Conservation (phyloP, 2,888 invertebrate species). For the Alentia gelatinosa region DNA sequence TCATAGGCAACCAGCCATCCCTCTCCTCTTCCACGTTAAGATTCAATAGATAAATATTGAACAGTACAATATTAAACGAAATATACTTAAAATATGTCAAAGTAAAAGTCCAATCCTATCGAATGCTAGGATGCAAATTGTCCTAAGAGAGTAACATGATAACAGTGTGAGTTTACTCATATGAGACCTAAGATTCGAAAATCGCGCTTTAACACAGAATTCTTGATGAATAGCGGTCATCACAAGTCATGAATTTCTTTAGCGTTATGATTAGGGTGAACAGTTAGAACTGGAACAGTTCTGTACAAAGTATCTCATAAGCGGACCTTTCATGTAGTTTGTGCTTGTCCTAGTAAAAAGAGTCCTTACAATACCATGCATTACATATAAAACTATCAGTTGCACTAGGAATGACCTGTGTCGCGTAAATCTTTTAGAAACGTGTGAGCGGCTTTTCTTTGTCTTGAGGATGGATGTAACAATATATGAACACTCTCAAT, state of each 20-base stretch:
- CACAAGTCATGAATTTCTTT: not conserved
- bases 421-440: slow-evolving; percentile 36
- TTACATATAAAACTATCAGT: slow-evolving; percentile 51
- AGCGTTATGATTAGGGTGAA: slow-evolving; percentile 52
- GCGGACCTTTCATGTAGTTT: not conserved
- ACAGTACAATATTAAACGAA: slow-evolving; percentile 57
- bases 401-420: slow-evolving; percentile 52
- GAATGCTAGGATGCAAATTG: slow-evolving; percentile 9
- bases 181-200: slow-evolving; percentile 41
- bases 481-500: slow-evolving; percentile 48
- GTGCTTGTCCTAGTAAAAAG: slow-evolving; percentile 31
- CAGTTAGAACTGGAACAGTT: not conserved
- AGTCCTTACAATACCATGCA: slow-evolving; percentile 46
- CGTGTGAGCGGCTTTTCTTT: slow-evolving; percentile 29
- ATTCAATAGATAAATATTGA: slow-evolving; percentile 52
- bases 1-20: not conserved
- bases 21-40: slow-evolving; percentile 11
- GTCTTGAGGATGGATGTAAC: slow-evolving; percentile 38
- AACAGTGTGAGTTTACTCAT: slow-evolving; percentile 4
- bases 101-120: slow-evolving; percentile 47
- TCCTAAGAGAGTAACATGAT: slow-evolving; percentile 39
- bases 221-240: slow-evolving; percentile 36
- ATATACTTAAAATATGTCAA: slow-evolving; percentile 55
- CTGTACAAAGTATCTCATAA: slow-evolving; percentile 37
- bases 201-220: slow-evolving; percentile 26